Conservation (phyloP, 2,113 vertebrate species). For the Mionectes macconnelli region DNA sequence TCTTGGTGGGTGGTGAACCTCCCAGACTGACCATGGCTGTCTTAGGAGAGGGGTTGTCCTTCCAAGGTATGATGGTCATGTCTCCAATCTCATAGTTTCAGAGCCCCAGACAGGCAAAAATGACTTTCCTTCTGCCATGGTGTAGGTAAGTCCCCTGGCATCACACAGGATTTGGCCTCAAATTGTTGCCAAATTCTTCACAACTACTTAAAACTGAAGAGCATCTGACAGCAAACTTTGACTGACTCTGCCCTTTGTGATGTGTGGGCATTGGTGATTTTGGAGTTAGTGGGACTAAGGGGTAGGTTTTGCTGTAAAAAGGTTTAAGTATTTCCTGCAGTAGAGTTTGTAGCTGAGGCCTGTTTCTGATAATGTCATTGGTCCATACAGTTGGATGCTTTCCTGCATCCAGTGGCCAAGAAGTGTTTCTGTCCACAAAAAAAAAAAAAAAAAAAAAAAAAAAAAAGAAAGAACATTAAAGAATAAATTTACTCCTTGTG, state of each 20-base stretch:
- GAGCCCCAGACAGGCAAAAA: neutral
- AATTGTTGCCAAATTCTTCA: neutral
- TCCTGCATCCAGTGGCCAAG: neutral
- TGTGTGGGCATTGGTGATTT: neutral
- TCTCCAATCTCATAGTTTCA: rapidly evolving
- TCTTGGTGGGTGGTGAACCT: neutral
- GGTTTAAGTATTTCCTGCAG: neutral
- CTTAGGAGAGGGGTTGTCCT: neutral
- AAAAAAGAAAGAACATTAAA: neutral
- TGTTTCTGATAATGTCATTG: neutral
- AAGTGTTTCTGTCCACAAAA: neutral
- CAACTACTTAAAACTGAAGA: rapidly evolving
- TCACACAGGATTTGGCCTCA: neutral
- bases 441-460: neutral
- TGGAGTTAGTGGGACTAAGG: neutral
- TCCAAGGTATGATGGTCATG: neutral
- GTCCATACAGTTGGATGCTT: neutral
- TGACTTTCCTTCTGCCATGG: neutral
- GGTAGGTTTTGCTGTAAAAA: neutral
- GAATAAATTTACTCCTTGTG: constrained; percentile 33
- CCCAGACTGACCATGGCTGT: neutral
- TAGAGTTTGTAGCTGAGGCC: neutral
- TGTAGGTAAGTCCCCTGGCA: neutral
- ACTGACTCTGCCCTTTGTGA: neutral
- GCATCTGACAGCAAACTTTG: neutral